These are phyloP conservation scores for Eupelmus urozonus DNA, from an alignment of 2,888 invertebrate genomes.

Conservation along the genomic window DNA sequence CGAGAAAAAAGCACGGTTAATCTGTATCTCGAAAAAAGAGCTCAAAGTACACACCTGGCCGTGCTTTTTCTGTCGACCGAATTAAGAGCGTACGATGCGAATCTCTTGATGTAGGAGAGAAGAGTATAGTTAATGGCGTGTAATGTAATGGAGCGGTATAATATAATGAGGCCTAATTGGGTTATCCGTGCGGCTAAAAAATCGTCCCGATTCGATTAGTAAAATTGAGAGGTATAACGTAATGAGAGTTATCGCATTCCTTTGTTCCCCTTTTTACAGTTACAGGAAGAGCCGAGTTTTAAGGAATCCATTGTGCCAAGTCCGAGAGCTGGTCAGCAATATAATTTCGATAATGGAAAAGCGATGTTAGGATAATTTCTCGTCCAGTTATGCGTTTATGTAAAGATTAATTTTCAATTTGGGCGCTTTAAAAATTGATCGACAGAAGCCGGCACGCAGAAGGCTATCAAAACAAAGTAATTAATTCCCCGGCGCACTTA, in stretches of 20 bases:
- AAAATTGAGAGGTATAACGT: conserved; percentile 32
- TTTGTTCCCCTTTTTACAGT: conserved; percentile 17
- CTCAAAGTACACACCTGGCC: too few species aligned
- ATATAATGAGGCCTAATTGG: conserved; percentile 47
- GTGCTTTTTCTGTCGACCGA: too few species aligned
- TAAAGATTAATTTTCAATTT: too few species aligned
- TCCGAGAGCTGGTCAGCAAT: background rate
- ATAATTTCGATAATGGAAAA: background rate
- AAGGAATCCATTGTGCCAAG: background rate
- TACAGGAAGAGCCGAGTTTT: background rate
- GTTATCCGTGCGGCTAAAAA: conserved; percentile 7
- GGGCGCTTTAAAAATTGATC: background rate
- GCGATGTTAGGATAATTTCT: too few species aligned
- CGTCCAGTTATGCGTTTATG: too few species aligned
- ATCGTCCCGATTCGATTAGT: conserved; percentile 42
- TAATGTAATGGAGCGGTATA: conserved; percentile 17
- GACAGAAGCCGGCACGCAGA: background rate
- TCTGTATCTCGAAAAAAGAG: too few species aligned
- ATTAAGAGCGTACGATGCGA: too few species aligned
- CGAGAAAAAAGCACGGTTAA: too few species aligned
- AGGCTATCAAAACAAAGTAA: background rate
- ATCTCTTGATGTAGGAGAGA: too few species aligned
- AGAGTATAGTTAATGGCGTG: background rate
- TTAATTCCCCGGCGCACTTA: too few species aligned
- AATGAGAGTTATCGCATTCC: conserved; percentile 1